These are phyloP conservation scores for Agrotis puta DNA, from an alignment of 2,888 invertebrate genomes.

Conservation along the genomic window DNA sequence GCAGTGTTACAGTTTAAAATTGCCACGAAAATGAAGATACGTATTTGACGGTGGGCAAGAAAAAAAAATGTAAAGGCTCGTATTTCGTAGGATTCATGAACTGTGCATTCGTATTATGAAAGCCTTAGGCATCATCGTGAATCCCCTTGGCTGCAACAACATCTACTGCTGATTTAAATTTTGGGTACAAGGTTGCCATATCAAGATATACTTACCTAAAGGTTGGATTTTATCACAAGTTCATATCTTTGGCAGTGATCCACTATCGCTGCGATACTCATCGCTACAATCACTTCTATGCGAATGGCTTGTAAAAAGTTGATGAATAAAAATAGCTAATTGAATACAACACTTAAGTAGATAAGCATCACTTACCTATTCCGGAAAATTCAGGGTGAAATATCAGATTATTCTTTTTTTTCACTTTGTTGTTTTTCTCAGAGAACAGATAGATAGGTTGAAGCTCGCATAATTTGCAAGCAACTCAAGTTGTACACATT, in stretches of 20 bases:
- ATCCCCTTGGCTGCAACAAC: constrained; percentile 10
- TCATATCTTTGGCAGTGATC: constrained; percentile 48
- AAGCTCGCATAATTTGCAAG: background rate
- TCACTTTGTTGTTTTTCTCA: background rate
- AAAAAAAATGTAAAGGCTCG: too few relatives aligned
- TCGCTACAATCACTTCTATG: constrained; percentile 30
- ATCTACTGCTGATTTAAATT: constrained; percentile 21
- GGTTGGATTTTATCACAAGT: constrained; percentile 43
- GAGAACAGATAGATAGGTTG: background rate
- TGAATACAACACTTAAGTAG: constrained; percentile 8
- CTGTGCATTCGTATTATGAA: background rate
- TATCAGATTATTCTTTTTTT: background rate
- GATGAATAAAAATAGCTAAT: constrained; percentile 24
- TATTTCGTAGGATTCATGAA: too few relatives aligned
- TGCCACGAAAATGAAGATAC: too few relatives aligned
- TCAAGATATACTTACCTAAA: constrained; percentile 21
- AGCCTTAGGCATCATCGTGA: background rate
- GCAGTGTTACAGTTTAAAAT: too few relatives aligned
- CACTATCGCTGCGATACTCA: constrained; percentile 44
- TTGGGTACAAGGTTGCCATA: constrained; percentile 39
- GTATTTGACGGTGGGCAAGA: too few relatives aligned
- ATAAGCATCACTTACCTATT: background rate
- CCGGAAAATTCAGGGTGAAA: background rate
- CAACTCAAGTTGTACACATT: background rate
- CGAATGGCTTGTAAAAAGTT: constrained; percentile 1